Conservation (phyloP, 1,140 invertebrate genomes). For the Ceratitis capitata region DNA sequence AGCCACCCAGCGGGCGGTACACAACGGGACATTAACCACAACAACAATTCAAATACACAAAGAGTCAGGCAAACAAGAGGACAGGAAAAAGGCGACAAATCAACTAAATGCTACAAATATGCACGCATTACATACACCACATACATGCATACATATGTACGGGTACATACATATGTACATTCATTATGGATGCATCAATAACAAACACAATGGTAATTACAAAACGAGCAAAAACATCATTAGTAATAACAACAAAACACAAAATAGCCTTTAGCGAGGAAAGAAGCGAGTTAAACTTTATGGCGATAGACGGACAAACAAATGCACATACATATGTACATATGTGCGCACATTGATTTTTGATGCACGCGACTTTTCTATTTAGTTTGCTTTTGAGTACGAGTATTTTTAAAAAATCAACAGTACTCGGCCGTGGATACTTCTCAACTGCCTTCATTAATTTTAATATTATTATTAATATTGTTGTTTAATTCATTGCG, state of each 20-base stretch:
- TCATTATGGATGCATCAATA: not conserved
- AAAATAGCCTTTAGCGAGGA: not conserved
- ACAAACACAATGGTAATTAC: conserved; percentile 10
- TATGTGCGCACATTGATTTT: not conserved
- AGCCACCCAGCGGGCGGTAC: not conserved
- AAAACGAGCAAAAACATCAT: conserved; percentile 3
- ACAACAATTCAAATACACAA: too few relatives aligned
- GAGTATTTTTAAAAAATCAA: too few relatives aligned
- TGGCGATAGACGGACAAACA: not conserved
- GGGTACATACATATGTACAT: not conserved
- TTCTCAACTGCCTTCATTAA: too few relatives aligned
- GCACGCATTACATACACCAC: not conserved
- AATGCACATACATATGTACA: not conserved
- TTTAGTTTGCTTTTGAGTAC: too few relatives aligned
- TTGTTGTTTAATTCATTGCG: too few relatives aligned
- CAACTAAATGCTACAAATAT: not conserved
- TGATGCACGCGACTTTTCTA: too few relatives aligned
- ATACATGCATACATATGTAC: not conserved
- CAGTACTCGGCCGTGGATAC: too few relatives aligned
- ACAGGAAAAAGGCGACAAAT: conserved; percentile 10
- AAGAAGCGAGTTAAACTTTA: not conserved
- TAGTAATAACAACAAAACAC: not conserved
- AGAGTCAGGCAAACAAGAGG: too few relatives aligned
- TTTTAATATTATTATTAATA: too few relatives aligned
- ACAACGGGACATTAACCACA: conserved; percentile 13